These are phyloP conservation scores for Oedothorax gibbosus DNA, from an alignment of 1,140 invertebrate genomes.

Conservation along the genomic window DNA sequence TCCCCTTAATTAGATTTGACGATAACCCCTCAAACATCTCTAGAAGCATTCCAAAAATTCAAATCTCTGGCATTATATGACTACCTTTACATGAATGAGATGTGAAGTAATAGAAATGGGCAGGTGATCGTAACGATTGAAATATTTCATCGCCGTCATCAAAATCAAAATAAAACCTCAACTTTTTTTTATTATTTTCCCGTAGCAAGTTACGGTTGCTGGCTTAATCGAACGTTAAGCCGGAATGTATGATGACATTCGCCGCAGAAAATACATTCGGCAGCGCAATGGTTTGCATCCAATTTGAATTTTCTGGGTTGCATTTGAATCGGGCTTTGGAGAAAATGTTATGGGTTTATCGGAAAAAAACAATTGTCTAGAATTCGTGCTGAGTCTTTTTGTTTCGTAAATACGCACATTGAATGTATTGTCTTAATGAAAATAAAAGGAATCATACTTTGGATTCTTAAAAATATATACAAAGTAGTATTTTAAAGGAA, in stretches of 20 bases:
- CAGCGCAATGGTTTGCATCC: slow-evolving; percentile 35
- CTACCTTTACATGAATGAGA: slow-evolving; percentile 50
- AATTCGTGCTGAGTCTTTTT: too few relatives aligned
- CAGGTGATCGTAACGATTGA: slow-evolving; percentile 50
- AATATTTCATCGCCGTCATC: slow-evolving; percentile 55
- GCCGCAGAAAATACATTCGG: slow-evolving; percentile 17
- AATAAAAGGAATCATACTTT: too few relatives aligned
- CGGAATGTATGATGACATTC: slow-evolving; percentile 28
- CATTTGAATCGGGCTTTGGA: background rate
- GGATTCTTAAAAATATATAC: too few relatives aligned
- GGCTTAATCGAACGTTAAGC: slow-evolving; percentile 53
- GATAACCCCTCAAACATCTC: too few relatives aligned
- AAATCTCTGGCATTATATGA: background rate
- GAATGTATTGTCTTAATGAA: too few relatives aligned
- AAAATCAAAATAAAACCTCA: slow-evolving; percentile 54
- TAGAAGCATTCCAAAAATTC: too few relatives aligned
- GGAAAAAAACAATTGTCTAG: background rate
- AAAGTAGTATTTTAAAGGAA: too few relatives aligned
- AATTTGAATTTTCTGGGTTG: slow-evolving; percentile 18
- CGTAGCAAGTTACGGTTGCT: slow-evolving; percentile 11
- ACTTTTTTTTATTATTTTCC: slow-evolving; percentile 29
- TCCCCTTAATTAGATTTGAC: too few relatives aligned
- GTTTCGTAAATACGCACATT: too few relatives aligned
- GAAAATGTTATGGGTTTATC: background rate
- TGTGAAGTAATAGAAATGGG: background rate